Percentiles rank a stretch among this genome's conserved stretches.
phyloP scores from a whole-genome alignment of 2,888 invertebrate species.

The Stenurella melanura region DNA sequence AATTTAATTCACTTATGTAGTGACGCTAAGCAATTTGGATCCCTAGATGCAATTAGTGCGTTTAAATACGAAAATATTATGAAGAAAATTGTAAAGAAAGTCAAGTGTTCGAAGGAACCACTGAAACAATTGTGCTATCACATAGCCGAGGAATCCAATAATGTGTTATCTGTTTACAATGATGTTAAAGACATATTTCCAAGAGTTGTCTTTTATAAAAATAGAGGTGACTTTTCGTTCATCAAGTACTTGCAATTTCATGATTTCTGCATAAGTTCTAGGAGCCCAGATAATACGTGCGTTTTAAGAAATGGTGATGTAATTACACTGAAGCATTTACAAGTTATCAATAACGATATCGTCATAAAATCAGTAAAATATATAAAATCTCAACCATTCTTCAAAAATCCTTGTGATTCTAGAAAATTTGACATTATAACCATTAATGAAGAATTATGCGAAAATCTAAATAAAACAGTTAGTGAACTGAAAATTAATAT shows the following conservation, averaged over 20 bases:
- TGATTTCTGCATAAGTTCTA: slow-evolving; percentile 1
- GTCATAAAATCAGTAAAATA: slow-evolving; percentile 8
- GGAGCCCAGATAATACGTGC: slow-evolving; percentile 10
- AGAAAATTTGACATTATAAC: slow-evolving; percentile 10
- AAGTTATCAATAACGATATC: slow-evolving; percentile 12
- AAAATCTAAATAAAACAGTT: slow-evolving; percentile 11
- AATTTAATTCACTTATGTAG: slow-evolving; percentile 26
- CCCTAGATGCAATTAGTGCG: slow-evolving; percentile 9
- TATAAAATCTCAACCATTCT: slow-evolving; percentile 11
- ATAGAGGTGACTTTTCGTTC: neutral
- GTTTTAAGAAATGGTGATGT: slow-evolving; percentile 17
- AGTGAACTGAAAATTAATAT: slow-evolving; percentile 8
- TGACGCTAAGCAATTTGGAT: slow-evolving; percentile 20
- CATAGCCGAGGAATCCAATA: slow-evolving; percentile 24
- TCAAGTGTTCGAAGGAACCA: slow-evolving; percentile 8
- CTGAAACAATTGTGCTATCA: slow-evolving; percentile 30
- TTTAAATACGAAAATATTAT: slow-evolving; percentile 11
- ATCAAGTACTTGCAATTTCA: slow-evolving; percentile 10
- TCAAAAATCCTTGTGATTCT: slow-evolving; percentile 18
- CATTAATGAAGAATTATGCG: slow-evolving; percentile 9
- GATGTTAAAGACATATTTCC: too few species aligned
- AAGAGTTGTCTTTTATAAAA: too few species aligned
- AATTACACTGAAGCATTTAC: slow-evolving; percentile 1
- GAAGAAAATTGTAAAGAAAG: slow-evolving; percentile 29
- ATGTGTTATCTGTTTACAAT: too few species aligned